Conservation (phyloP, 2,888 invertebrate genomes). For the Rhopalosiphum nymphaeae region DNA sequence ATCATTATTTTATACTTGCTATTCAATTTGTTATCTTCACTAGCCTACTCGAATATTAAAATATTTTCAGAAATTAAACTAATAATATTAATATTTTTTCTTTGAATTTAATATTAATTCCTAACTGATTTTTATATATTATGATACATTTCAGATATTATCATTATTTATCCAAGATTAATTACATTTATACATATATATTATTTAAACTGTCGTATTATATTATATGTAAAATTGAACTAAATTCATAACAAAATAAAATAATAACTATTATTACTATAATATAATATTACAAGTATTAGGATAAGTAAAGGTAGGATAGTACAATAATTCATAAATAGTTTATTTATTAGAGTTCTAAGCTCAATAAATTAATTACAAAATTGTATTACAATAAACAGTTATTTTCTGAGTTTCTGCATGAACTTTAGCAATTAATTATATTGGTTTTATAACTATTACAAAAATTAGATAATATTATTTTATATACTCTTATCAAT, state of each 20-base stretch:
- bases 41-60: neutral
- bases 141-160: neutral
- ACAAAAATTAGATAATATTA: conserved; percentile 10
- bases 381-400: conserved; percentile 22
- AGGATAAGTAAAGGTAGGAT: conserved; percentile 16
- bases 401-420: neutral
- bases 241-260: neutral
- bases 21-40: neutral
- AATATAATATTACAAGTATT: conserved; percentile 14
- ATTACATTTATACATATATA: neutral
- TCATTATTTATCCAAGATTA: neutral
- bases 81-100: neutral
- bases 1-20: no score
- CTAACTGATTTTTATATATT: neutral
- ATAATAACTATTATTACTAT: neutral
- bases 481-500: conserved; percentile 10
- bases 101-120: neutral
- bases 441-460: conserved; percentile 19
- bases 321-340: conserved; percentile 41
- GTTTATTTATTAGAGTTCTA: conserved; percentile 32
- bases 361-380: conserved; percentile 42
- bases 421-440: neutral
- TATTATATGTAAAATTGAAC: neutral
- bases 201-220: neutral
- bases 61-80: neutral